Evolutionary conservation across 2,888 invertebrate species (phyloP).

Genomic region (Hirtodrosophila duncani): DNA sequence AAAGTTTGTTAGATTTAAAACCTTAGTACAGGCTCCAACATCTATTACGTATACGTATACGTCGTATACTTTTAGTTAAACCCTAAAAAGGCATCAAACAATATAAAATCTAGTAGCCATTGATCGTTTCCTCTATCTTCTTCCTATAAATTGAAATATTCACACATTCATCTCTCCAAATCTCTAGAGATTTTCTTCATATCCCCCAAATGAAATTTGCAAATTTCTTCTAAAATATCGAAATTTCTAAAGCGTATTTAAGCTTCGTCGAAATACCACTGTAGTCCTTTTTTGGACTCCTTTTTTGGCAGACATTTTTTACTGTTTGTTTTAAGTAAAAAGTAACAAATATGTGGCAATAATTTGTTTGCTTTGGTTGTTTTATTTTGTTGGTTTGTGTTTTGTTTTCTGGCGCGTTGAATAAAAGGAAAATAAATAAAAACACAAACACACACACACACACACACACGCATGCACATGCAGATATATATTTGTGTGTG

Average conservation of each 20-base stretch:
- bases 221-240: conserved; percentile 28
- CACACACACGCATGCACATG: conserved; percentile 3
- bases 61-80: too few relatives aligned
- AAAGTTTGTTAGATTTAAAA: too few relatives aligned
- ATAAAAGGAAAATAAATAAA: conserved; percentile 58
- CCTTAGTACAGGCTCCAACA: too few relatives aligned
- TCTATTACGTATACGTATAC: too few relatives aligned
- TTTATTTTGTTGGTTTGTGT: conserved; percentile 13
- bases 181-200: too few relatives aligned
- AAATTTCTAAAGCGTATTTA: conserved; percentile 31
- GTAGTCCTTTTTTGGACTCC: conserved; percentile 12
- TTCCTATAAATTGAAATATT: too few relatives aligned
- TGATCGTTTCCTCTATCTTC: too few relatives aligned
- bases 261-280: conserved; percentile 35
- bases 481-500: conserved; percentile 31
- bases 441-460: conserved; percentile 19
- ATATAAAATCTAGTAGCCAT: too few relatives aligned
- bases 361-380: conserved; percentile 10
- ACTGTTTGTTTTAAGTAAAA: conserved; percentile 31
- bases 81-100: too few relatives aligned
- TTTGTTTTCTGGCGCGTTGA: conserved; percentile 38
- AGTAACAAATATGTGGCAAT: conserved; percentile 51
- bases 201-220: too few relatives aligned
- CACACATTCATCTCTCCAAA: too few relatives aligned
- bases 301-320: conserved; percentile 33